These are phyloP conservation scores for Sorex araneus DNA, from an alignment of 2,113 vertebrate species.

Conservation along the genomic window DNA sequence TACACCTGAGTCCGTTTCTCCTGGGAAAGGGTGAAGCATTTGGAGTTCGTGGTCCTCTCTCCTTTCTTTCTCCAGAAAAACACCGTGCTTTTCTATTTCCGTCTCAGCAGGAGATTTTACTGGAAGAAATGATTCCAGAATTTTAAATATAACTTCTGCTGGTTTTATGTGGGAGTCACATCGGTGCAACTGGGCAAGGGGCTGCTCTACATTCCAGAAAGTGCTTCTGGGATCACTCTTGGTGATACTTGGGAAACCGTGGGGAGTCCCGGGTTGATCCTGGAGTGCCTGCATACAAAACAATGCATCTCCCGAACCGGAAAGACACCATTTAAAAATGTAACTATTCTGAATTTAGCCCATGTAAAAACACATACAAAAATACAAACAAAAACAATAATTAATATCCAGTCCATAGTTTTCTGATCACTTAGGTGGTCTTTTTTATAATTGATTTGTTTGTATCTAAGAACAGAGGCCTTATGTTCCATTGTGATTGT, in stretches of 20 bases:
- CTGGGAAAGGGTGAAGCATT: background rate
- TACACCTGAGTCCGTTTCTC: background rate
- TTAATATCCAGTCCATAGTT: conserved; percentile 1
- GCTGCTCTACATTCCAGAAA: too few species aligned
- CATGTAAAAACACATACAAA: conserved; percentile 9
- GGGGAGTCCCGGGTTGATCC: too few species aligned
- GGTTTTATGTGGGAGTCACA: too few species aligned
- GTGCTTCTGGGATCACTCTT: too few species aligned
- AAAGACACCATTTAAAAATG: background rate
- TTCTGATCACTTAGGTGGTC: background rate
- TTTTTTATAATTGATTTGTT: conserved; percentile 26
- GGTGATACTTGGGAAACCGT: too few species aligned
- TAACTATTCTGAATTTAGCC: background rate
- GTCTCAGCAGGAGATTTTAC: background rate
- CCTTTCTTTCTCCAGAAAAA: background rate
- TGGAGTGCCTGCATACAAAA: conserved; percentile 8
- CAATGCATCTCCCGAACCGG: background rate
- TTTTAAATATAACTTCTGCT: background rate
- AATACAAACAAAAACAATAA: background rate
- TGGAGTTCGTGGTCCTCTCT: background rate
- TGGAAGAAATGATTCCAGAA: conserved; percentile 6
- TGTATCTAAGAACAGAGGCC: background rate
- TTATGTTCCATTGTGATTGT: background rate
- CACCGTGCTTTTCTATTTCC: background rate
- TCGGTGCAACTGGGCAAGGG: too few species aligned